Conservation (phyloP, 2,888 invertebrate genomes). For the Caenorhabditis uteleia region DNA sequence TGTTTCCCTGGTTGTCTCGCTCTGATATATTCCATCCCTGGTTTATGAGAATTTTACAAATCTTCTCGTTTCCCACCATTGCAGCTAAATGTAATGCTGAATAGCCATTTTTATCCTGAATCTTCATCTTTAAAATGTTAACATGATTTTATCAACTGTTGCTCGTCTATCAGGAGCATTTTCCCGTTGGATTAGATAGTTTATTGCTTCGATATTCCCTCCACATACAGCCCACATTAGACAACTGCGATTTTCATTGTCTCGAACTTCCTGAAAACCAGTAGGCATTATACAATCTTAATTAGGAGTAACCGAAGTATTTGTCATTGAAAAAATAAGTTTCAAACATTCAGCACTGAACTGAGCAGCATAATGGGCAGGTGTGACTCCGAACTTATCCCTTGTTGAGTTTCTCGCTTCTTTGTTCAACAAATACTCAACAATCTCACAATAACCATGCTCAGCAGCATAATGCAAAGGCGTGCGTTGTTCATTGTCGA, state of each 20-base stretch:
- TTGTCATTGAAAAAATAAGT: constrained; percentile 26
- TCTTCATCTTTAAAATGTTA: background rate
- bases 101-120: constrained; percentile 47
- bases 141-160: constrained; percentile 14
- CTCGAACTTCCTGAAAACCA: constrained; percentile 56
- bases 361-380: constrained; percentile 68
- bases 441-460: constrained; percentile 48
- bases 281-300: constrained; percentile 11
- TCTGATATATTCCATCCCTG: constrained; percentile 52
- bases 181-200: constrained; percentile 39
- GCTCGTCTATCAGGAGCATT: constrained; percentile 43
- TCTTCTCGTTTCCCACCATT: constrained; percentile 55
- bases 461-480: constrained; percentile 62
- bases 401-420: constrained; percentile 50
- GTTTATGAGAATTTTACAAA: constrained; percentile 58
- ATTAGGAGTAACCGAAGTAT: constrained; percentile 3
- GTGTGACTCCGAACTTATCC: constrained; percentile 54
- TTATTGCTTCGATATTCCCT: constrained; percentile 51
- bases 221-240: constrained; percentile 68
- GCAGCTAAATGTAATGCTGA: constrained; percentile 65
- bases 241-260: constrained; percentile 60
- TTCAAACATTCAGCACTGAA: constrained; percentile 41
- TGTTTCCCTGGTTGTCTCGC: constrained; percentile 43
- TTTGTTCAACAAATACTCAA: constrained; percentile 42
- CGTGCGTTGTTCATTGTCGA: constrained; percentile 58